Evolutionary conservation across 2,113 vertebrate species (phyloP), one percentile per base, ranked within the genome.

Genomic region (Ophthalmolycus amberensis): DNA sequence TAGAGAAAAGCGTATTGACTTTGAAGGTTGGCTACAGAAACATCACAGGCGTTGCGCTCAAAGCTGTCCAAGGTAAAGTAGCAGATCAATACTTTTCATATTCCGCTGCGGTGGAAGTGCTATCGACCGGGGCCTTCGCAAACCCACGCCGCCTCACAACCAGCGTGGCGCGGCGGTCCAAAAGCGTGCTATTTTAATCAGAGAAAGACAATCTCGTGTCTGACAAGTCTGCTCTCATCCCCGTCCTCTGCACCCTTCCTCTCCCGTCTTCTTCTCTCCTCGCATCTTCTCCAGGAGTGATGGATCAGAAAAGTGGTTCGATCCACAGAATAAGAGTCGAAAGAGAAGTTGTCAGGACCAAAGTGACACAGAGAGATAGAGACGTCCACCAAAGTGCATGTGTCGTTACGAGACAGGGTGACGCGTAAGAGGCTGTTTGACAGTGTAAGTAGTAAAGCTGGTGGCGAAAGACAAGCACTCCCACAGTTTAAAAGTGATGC

Each of bases 51-150:
- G 77, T 87, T 90, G 85, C 90, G 86, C 84, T 91, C 86, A 85
- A 85, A 92, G 86, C 91, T 85, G 92, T 90, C 89, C 81, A 38
- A 92, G 86, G 90, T 85, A 92, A 92, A 94, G 56, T 86, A 83
- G 89, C 68, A 72, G 89, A 95, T 95, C 94, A 87, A 96, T 95
- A 93, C 76, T 90, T 94, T 94, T 96, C 90, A 94, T 95, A 94
- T 95, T 94, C 91, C 75, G 70, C 85, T 62, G 83, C 25, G 67
- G 85, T 88, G 79, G 87, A 93, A 93, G 92, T 89, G 89, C 82
- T 94, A 95, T 95, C 90, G 94, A 95, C 94, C 91, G 81, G 52
- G 66, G 79, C 78, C 81, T 85, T 86, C 88, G 58, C 82, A 71
- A 71, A 83, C 85, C 81, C 70, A 64, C 67, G 14, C 40, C 25